Conservation (phyloP, 1,140 invertebrate species). For the Telenomus remus region DNA sequence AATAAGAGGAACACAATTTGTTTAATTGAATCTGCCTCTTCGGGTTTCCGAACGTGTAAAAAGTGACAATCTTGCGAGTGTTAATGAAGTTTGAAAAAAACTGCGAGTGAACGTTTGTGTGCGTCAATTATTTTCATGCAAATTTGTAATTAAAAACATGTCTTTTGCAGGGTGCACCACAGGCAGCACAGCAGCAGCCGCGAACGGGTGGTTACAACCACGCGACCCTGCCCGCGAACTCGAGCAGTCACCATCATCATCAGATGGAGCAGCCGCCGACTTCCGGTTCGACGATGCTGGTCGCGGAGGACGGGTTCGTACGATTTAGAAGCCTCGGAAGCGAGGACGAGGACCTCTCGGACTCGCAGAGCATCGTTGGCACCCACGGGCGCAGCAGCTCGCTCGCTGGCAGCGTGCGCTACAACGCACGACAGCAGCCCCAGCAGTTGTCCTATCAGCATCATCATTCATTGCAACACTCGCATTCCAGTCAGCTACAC, state of each 20-base stretch:
- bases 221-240: conserved; percentile 34
- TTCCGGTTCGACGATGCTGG: conserved; percentile 81
- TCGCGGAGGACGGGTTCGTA: conserved; percentile 89
- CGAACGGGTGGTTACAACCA: conserved; percentile 62
- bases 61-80: too few species aligned
- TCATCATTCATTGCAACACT: conserved; percentile 59
- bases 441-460: conserved; percentile 49
- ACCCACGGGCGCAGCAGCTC: conserved; percentile 70
- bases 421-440: conserved; percentile 65
- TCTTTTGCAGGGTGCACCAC: too few species aligned
- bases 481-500: conserved; percentile 60
- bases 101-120: too few species aligned
- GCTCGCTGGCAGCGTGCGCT: conserved; percentile 69
- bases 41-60: too few species aligned
- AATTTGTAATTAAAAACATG: too few species aligned
- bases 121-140: too few species aligned
- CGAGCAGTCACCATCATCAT: conserved; percentile 39
- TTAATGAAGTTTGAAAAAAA: too few species aligned
- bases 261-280: conserved; percentile 65
- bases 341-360: conserved; percentile 69
- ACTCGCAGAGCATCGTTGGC: conserved; percentile 68
- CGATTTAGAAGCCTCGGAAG: conserved; percentile 83
- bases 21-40: too few species aligned
- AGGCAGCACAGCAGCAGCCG: conserved; percentile 32
- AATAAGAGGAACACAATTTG: too few species aligned